Conservation (phyloP, 2,797 vertebrate genomes). For the Acanthiza pusilla region DNA sequence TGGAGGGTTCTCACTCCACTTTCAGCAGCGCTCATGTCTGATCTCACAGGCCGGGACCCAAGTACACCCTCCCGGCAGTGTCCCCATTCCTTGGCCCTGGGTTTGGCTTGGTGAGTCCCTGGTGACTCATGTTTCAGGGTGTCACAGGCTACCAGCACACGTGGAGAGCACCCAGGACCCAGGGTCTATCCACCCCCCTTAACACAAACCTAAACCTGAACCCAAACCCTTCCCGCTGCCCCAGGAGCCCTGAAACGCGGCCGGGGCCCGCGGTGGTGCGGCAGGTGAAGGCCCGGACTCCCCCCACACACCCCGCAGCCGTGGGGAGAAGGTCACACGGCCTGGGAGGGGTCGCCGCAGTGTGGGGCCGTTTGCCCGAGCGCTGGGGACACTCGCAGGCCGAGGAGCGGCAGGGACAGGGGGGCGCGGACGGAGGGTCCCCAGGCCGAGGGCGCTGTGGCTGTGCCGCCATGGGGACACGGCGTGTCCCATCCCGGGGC, state of each 20-base stretch:
- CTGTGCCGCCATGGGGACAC: not conserved
- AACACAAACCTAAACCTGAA: not conserved
- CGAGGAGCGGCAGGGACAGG: not conserved
- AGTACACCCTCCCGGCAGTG: accelerated
- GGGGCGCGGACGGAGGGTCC: not conserved
- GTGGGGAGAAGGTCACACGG: not conserved
- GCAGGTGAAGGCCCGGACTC: not conserved
- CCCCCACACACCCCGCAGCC: not conserved
- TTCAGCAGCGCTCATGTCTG: not conserved
- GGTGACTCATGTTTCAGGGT: not conserved
- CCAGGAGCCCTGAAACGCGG: accelerated
- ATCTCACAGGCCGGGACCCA: not conserved
- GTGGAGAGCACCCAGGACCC: not conserved
- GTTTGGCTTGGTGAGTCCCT: not conserved
- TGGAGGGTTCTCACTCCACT: not conserved
- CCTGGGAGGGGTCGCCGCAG: not conserved
- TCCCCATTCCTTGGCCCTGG: not conserved
- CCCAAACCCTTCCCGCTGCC: not conserved
- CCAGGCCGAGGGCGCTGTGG: not conserved
- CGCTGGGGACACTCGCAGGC: accelerated
- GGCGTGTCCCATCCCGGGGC: not conserved
- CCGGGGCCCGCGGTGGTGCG: not conserved
- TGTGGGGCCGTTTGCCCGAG: accelerated
- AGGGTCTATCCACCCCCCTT: not conserved
- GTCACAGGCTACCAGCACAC: not conserved